Base-by-base conservation (phyloP, 2,113 vertebrate genomes). In the Pseudonaja textilis region DNA sequence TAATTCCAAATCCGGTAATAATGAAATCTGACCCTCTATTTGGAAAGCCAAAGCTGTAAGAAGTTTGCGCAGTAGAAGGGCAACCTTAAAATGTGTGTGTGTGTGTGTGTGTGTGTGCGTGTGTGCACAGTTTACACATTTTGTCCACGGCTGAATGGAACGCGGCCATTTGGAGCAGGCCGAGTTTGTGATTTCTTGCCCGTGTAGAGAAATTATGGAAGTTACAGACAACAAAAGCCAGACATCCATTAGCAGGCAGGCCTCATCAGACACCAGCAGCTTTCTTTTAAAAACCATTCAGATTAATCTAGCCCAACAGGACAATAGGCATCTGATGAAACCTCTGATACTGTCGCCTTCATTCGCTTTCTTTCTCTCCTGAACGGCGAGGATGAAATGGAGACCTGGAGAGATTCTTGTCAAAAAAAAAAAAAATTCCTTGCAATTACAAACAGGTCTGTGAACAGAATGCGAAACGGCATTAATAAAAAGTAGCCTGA, bases 311-410 rank as follows among this genome's bases (percentile, higher is more conserved):
- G 25, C 81, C 89, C 92, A 39, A 57, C 93, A 92, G 96, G 97
- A 97, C 97, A 97, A 97, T 97, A 93, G 94, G 94, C 96, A 96
- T 95, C 55, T 96, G 97, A 97, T 97, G 96, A 96, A 96, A 94
- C 91, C 94, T 89, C 97, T 97, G 96, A 97, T 97, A 95, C 91
- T 92, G 96, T 97, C 95, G 93, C 95, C 87, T 85, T 92, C 56
- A 59, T 22, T 89, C 94, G n/a, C 20, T 56, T 29, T 61, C 90
- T 89, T 42, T 90, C n/a, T 85, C 81, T 95, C 94, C 87, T 64
- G 96, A 95, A 93, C 93, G 93, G 52, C 93, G 50, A 61, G 94
- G 94, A 95, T 96, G 94, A 94, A 94, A 94, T 1, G 1, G 95
- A 94, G 96, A 96, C 54, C 91, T 92, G 59, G 91, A 87, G 91